phyloP scores from a whole-genome alignment of 2,113 vertebrate genomes.

The Cochlearius cochlearius region DNA sequence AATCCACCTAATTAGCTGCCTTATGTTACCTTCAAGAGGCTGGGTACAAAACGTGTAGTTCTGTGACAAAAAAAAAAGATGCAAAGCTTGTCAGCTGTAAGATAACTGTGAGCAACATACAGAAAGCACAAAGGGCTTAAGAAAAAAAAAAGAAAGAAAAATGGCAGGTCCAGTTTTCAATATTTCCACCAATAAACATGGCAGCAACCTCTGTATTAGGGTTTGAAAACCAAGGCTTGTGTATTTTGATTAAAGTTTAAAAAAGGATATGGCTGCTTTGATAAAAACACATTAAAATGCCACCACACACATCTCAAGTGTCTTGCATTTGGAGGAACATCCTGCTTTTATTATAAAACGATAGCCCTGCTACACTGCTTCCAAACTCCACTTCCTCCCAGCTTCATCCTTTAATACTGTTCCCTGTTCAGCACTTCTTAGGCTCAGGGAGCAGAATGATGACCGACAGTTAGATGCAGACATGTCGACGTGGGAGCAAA shows the following conservation, averaged over 20 bases:
- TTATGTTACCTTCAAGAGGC: constrained; percentile 43
- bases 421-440: neutral
- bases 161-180: constrained; percentile 50
- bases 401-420: neutral
- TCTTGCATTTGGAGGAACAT: neutral
- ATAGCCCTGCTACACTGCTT: neutral
- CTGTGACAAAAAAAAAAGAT: neutral
- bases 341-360: neutral
- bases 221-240: neutral
- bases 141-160: neutral
- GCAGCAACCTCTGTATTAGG: neutral
- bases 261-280: neutral
- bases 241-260: neutral
- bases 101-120: neutral
- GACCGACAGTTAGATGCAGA: neutral
- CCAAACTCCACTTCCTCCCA: neutral
- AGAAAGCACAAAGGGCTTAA: constrained; percentile 43
- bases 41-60: neutral
- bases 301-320: neutral
- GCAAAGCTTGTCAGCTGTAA: constrained; percentile 23
- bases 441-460: neutral
- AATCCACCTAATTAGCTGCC: constrained; percentile 53
- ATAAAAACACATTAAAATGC: neutral
- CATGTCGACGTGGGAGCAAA: neutral
- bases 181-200: constrained; percentile 24